These are phyloP conservation scores for Vulpes ferrilata DNA, from an alignment of 2,113 vertebrate genomes.

Conservation along the genomic window DNA sequence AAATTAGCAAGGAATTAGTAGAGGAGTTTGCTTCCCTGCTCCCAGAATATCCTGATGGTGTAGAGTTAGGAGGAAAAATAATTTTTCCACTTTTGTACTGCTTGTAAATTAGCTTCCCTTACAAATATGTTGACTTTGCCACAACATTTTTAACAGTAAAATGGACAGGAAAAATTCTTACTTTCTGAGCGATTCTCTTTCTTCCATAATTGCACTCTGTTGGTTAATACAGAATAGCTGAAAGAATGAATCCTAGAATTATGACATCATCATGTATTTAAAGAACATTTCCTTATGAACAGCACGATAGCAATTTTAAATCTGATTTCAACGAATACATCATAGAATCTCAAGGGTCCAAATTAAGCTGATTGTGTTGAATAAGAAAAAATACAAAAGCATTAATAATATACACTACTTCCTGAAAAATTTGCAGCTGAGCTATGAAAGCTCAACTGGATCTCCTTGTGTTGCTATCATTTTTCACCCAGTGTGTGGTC, in stretches of 20 bases:
- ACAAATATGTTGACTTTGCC: not conserved
- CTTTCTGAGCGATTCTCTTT: not conserved
- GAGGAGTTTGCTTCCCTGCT: not conserved
- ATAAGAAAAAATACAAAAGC: conserved; percentile 73
- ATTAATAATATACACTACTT: conserved; percentile 76
- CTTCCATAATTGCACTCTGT: not conserved
- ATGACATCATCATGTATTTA: not conserved
- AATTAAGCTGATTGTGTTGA: conserved; percentile 80
- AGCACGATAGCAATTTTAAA: conserved; percentile 20
- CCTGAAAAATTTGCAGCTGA: conserved; percentile 71
- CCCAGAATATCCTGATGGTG: not conserved
- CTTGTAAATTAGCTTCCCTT: not conserved
- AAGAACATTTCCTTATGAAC: not conserved
- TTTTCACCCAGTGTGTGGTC: conserved; percentile 39
- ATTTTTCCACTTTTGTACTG: not conserved
- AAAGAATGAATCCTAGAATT: not conserved
- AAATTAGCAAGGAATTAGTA: not conserved
- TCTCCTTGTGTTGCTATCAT: not conserved
- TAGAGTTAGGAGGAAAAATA: conserved; percentile 2
- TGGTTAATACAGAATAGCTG: not conserved
- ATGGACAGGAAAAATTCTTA: not conserved
- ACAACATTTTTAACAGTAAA: not conserved
- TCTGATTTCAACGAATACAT: conserved; percentile 56
- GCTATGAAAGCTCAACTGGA: not conserved
- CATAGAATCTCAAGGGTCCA: conserved; percentile 73